Percentiles rank a stretch among this genome's conserved stretches.
Evolutionary conservation across 1,140 invertebrate genomes (phyloP).

Genomic region (Pissodes strobi): DNA sequence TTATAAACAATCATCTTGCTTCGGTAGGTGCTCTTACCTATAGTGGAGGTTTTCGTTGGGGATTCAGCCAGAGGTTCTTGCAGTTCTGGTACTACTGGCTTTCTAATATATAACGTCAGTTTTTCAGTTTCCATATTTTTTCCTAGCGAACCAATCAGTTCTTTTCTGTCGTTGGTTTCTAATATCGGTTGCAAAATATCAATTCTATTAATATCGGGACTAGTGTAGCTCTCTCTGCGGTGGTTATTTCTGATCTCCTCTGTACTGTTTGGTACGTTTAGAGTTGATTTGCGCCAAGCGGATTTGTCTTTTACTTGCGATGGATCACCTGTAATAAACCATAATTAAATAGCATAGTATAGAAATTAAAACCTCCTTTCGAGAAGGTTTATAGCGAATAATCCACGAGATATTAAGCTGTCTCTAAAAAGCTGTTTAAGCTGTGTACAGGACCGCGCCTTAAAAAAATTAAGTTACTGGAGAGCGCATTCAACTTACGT

Average conservation of each 20-base stretch:
- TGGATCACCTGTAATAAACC: constrained; percentile 65
- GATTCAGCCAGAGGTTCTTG: no score
- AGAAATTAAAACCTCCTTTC: background rate
- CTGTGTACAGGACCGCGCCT: no score
- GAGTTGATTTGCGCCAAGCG: constrained; percentile 73
- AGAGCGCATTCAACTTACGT: constrained; percentile 69
- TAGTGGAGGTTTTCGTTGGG: background rate
- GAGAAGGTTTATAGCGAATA: background rate
- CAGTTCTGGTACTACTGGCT: constrained; percentile 53
- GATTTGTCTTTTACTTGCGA: constrained; percentile 76
- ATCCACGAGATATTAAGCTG: no score
- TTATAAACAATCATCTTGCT: no score
- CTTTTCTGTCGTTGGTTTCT: constrained; percentile 62
- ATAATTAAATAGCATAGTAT: background rate
- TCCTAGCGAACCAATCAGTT: constrained; percentile 59
- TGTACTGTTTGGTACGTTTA: constrained; percentile 66
- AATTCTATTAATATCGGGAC: constrained; percentile 33
- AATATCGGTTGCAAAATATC: constrained; percentile 58
- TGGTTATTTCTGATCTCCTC: constrained; percentile 59
- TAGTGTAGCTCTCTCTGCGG: constrained; percentile 23
- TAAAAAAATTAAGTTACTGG: no score
- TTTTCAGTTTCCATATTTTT: constrained; percentile 59
- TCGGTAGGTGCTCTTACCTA: no score
- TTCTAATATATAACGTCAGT: constrained; percentile 67
- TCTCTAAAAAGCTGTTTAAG: no score